Evolutionary conservation across 2,113 vertebrate genomes (phyloP).

Genomic region (Peromyscus maniculatus): DNA sequence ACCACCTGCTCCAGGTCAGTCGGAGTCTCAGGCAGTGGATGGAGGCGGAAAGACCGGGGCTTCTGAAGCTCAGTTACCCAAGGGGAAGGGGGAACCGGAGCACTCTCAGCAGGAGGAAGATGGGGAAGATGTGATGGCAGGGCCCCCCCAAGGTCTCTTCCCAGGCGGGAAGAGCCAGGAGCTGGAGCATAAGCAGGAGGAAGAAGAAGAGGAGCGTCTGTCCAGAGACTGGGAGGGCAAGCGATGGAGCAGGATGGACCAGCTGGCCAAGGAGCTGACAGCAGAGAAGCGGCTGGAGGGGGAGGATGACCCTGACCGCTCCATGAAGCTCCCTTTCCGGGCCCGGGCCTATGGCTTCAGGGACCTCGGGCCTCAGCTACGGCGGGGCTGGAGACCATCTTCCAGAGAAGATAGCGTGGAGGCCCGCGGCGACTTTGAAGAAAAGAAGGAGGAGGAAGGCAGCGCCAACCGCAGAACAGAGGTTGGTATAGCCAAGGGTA

Average conservation of each 20-base stretch:
- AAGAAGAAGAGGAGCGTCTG: slow-evolving; percentile 58
- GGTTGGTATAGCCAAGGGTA: slow-evolving; percentile 85
- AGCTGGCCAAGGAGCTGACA: slow-evolving; percentile 87
- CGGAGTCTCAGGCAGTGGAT: slow-evolving; percentile 70
- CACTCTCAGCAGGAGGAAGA: slow-evolving; percentile 59
- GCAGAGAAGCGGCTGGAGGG: slow-evolving; percentile 85
- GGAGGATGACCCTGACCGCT: slow-evolving; percentile 84
- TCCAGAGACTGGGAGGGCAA: slow-evolving; percentile 87
- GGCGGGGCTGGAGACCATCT: slow-evolving; percentile 87
- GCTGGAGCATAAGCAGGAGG: background rate
- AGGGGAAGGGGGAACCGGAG: slow-evolving; percentile 66
- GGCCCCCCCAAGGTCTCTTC: slow-evolving; percentile 66
- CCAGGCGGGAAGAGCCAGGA: slow-evolving; percentile 72
- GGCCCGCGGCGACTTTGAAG: slow-evolving; percentile 86
- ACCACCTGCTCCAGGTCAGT: slow-evolving; percentile 80
- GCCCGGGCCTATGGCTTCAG: slow-evolving; percentile 81
- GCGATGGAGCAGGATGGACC: slow-evolving; percentile 90
- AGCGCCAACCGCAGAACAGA: slow-evolving; percentile 94
- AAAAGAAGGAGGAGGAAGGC: slow-evolving; percentile 95
- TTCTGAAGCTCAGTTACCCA: slow-evolving; percentile 72
- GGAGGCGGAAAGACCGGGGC: slow-evolving; percentile 73
- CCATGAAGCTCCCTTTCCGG: slow-evolving; percentile 86
- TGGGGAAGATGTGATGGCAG: slow-evolving; percentile 67
- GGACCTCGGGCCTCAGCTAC: slow-evolving; percentile 76
- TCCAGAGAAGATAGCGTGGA: slow-evolving; percentile 89